A percentile compares a stretch with the other conserved stretches of the same genome.
These are phyloP conservation scores for Strongylocentrotus purpuratus DNA, from an alignment of 35 echinoderm and acorn worm species.

Conservation along the genomic window DNA sequence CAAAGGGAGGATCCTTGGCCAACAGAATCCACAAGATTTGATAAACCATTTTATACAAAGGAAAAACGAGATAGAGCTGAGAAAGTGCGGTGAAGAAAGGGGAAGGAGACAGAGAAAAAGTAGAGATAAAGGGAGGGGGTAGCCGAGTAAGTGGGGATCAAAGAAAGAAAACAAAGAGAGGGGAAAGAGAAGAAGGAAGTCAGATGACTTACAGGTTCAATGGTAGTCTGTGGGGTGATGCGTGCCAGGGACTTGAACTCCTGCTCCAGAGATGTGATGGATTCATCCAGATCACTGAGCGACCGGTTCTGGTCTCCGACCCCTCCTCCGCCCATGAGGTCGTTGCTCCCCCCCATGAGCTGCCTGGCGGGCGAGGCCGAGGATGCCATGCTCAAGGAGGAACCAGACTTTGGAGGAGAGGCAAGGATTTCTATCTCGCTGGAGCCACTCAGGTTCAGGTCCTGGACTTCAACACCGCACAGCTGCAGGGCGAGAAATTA, in stretches of 20 bases:
- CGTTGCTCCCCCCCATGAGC: neutral
- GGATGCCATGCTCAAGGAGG: neutral
- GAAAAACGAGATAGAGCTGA: too few relatives aligned
- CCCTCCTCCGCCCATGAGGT: conserved; percentile 10
- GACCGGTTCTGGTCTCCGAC: conserved; percentile 42
- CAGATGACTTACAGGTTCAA: conserved; percentile 15
- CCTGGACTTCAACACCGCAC: conserved; percentile 80
- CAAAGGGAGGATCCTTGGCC: too few relatives aligned
- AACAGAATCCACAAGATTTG: neutral
- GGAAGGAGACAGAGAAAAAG: too few relatives aligned
- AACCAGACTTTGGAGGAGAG: conserved; percentile 58
- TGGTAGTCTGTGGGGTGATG: neutral
- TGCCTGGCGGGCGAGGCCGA: conserved; percentile 25
- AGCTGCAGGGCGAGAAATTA: conserved; percentile 47
- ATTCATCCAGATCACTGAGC: conserved; percentile 31
- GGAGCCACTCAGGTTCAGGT: conserved; percentile 50
- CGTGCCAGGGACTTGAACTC: conserved; percentile 50
- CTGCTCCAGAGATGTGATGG: conserved; percentile 46
- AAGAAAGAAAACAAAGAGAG: too few relatives aligned
- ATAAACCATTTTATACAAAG: too few relatives aligned
- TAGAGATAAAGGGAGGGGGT: too few relatives aligned
- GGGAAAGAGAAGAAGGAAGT: neutral
- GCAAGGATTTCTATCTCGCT: conserved; percentile 62
- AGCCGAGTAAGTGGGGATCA: too few relatives aligned
- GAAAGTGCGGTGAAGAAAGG: too few relatives aligned